Conservation (phyloP, 1,140 invertebrate species). For the Heliconius nattereri region DNA sequence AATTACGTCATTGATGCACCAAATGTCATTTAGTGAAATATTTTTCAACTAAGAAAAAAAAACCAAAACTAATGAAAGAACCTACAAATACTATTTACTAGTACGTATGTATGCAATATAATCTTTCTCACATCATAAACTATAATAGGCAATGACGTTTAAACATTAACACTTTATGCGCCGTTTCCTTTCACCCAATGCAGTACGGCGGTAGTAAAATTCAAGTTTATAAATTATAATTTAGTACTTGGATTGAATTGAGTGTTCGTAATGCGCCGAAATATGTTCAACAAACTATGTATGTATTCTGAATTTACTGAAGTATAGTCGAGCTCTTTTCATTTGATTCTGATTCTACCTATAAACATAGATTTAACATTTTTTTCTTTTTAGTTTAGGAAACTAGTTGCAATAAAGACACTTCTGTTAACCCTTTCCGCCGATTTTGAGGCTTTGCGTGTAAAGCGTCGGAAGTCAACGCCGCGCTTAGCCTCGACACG, state of each 20-base stretch:
- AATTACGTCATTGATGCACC: too few species aligned
- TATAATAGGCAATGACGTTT: conserved; percentile 18
- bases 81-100: background rate
- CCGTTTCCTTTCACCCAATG: conserved; percentile 20
- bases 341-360: too few species aligned
- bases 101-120: background rate
- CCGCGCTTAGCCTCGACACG: too few species aligned
- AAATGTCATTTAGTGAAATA: too few species aligned
- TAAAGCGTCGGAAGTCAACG: too few species aligned
- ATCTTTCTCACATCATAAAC: background rate
- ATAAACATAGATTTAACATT: too few species aligned
- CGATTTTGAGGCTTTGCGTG: too few species aligned
- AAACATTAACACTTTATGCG: conserved; percentile 18
- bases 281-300: conserved; percentile 25
- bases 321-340: background rate
- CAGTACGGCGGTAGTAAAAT: conserved; percentile 18
- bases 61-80: too few species aligned
- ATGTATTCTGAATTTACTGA: background rate
- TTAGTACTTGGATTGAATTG: conserved; percentile 18
- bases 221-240: conserved; percentile 28
- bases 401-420: too few species aligned
- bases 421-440: too few species aligned
- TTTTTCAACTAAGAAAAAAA: too few species aligned
- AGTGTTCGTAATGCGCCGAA: conserved; percentile 7
- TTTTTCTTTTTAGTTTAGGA: too few species aligned